Conservation (phyloP, 1,140 invertebrate genomes). For the Brachionus sp. region DNA sequence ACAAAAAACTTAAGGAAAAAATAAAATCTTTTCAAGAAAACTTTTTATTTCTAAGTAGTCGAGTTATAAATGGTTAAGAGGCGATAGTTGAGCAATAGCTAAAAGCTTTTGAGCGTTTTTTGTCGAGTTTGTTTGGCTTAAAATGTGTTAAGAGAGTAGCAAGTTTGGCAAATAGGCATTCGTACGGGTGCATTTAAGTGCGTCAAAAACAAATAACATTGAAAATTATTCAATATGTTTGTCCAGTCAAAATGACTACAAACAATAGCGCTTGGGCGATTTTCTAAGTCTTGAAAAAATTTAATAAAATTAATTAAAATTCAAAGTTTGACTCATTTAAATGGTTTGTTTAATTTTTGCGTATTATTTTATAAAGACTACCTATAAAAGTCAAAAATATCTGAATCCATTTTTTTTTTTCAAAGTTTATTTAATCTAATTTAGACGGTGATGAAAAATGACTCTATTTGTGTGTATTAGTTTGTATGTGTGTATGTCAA, state of each 20-base stretch:
- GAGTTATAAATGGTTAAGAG: neutral
- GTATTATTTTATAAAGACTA: slow-evolving; percentile 6
- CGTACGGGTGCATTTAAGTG: slow-evolving; percentile 3
- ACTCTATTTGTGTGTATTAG: neutral
- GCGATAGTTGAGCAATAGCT: neutral
- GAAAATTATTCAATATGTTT: slow-evolving; percentile 5
- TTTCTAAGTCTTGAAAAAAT: slow-evolving; percentile 4
- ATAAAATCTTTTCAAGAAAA: neutral
- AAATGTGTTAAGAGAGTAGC: neutral
- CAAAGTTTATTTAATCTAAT: neutral
- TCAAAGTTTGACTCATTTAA: slow-evolving; percentile 1
- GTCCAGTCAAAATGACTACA: neutral
- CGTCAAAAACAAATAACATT: slow-evolving; percentile 2
- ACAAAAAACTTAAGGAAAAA: slow-evolving; percentile 1
- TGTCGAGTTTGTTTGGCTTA: neutral
- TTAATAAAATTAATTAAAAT: slow-evolving; percentile 9
- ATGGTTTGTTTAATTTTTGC: slow-evolving; percentile 9
- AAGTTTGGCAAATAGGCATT: neutral
- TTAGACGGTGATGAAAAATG: neutral
- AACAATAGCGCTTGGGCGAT: neutral
- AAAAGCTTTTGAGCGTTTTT: neutral
- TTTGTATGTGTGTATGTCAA: slow-evolving; percentile 4
- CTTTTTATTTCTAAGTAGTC: neutral
- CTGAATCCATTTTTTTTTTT: neutral
- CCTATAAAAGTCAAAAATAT: neutral